Evolutionary conservation across 2,797 vertebrate genomes (phyloP), one percentile per base, ranked within the genome.

Genomic region (Hafferia zeledoni): DNA sequence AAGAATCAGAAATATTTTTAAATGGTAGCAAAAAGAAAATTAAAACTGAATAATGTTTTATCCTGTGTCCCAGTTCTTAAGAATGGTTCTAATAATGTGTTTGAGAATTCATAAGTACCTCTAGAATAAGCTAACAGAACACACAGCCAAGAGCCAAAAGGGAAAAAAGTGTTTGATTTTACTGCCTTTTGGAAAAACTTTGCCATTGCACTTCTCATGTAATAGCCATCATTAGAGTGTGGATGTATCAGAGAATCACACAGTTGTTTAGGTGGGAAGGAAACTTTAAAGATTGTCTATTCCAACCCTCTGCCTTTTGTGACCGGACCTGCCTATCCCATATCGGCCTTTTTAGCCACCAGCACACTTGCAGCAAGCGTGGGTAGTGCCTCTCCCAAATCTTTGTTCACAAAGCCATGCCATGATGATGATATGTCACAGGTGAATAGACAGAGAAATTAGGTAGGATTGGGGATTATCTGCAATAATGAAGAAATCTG

Each of bases 401-500:
- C 39, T 39, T 39, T 12, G 39, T 39, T 39, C 10, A 12, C 39
- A 13, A 39, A 39, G 39, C 39, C 39, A 16, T 16, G 39, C 39
- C 39, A 16, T 41, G 39, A 41, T 41, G 39, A 41, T 41, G 39
- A 41, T 61, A 60, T 67, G 28, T 70, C 56, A 67, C 50, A 81
- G 22, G 13, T 89, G 33, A 61, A 44, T n/a, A 90, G 61, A 22
- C 31, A 78, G 65, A 63, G 35, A 71, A 17, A 55, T 72, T 60
- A 70, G 16, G 37, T 63, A 60, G 30, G 16, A 49, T 24, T 74
- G 37, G 50, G n/a, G 39, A 63, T 92, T 72, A 61, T 60, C 53
- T 82, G 57, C n/a, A 72, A 9, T 82, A 70, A 71, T 27, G 22
- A 76, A 59, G 55, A 89, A 79, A 63, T 65, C 69, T 65, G 83